Conservation (phyloP, 1,140 invertebrate species). For the Acromyrmex echinatior region DNA sequence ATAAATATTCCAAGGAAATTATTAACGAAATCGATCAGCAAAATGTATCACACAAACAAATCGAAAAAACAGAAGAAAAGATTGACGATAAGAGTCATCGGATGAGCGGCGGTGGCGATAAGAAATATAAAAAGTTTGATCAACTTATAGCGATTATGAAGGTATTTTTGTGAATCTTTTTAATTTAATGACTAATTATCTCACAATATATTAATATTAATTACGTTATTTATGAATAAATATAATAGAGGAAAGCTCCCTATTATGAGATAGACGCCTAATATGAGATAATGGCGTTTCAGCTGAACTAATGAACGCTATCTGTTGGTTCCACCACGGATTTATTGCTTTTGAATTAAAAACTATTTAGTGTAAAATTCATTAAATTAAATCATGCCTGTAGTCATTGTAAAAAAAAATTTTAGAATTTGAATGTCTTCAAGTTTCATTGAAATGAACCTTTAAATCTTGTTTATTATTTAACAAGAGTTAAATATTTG, state of each 20-base stretch:
- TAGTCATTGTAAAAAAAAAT: too few species aligned
- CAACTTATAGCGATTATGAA: slow-evolving; percentile 27
- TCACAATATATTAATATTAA: not conserved
- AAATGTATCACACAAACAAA: not conserved
- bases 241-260: not conserved
- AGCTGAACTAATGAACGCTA: too few species aligned
- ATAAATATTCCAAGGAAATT: not conserved
- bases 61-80: not conserved
- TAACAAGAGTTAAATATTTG: too few species aligned
- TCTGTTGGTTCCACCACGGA: too few species aligned
- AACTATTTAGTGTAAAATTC: too few species aligned
- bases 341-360: too few species aligned
- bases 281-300: too few species aligned
- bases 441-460: too few species aligned
- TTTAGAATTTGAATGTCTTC: too few species aligned
- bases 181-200: slow-evolving; percentile 5
- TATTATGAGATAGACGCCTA: too few species aligned
- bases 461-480: too few species aligned
- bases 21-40: not conserved
- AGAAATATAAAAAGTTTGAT: not conserved
- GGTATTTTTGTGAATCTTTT: slow-evolving; percentile 22
- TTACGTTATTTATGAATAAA: not conserved
- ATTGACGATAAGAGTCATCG: not conserved
- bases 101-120: not conserved
- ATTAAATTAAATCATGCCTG: too few species aligned